Evolutionary conservation across 2,888 invertebrate species (phyloP).

Genomic region (Sinodicranocentrus sp.): DNA sequence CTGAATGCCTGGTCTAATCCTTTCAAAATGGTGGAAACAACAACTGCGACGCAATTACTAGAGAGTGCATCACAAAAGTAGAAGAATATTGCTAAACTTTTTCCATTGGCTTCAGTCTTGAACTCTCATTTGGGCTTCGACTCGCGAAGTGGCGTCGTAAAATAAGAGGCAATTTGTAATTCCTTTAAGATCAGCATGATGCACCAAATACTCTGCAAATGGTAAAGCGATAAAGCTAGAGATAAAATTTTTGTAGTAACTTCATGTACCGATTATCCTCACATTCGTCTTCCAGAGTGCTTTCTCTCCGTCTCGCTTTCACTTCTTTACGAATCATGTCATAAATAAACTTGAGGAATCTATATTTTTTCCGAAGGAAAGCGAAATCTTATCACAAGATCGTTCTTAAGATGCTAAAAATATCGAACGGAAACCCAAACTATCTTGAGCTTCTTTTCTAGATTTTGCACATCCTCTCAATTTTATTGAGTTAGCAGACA

Average conservation of each 20-base stretch:
- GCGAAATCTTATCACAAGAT: no score
- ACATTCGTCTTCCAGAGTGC: slow-evolving; percentile 16
- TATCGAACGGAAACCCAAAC: no score
- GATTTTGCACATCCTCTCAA: no score
- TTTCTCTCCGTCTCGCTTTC: slow-evolving; percentile 13
- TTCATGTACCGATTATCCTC: slow-evolving; percentile 28
- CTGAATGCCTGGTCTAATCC: slow-evolving; percentile 10
- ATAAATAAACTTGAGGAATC: no score
- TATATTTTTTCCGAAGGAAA: no score
- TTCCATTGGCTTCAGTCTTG: neutral
- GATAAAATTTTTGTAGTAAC: slow-evolving; percentile 19
- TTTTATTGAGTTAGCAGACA: no score
- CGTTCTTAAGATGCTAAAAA: no score
- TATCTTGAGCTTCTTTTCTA: no score
- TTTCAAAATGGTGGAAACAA: slow-evolving; percentile 7
- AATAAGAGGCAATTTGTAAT: slow-evolving; percentile 28
- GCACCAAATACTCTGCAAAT: neutral
- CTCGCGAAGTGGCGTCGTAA: slow-evolving; percentile 26
- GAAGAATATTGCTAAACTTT: slow-evolving; percentile 22
- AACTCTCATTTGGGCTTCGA: neutral
- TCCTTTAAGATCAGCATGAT: slow-evolving; percentile 33
- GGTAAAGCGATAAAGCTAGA: neutral
- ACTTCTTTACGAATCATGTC: neutral
- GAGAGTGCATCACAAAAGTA: slow-evolving; percentile 9
- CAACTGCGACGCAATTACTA: slow-evolving; percentile 30